These are phyloP conservation scores for Nemapogon koenigi DNA, from an alignment of 2,888 invertebrate genomes.

Conservation along the genomic window DNA sequence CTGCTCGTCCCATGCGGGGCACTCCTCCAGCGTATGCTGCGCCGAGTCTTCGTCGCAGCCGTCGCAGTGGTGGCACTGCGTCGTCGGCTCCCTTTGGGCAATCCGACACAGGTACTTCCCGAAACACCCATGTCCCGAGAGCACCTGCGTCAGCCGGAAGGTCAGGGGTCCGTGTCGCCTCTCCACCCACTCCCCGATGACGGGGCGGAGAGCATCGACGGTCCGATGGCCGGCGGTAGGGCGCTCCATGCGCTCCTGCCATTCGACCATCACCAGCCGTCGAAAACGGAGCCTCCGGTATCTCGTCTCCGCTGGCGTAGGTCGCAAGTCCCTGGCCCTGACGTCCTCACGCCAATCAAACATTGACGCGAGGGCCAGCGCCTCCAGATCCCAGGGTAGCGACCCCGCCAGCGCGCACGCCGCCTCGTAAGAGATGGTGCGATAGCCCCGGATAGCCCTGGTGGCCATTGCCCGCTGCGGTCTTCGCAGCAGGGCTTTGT, in stretches of 20 bases:
- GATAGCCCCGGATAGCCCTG: not conserved
- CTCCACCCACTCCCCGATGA: constrained; percentile 2
- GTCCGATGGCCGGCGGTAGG: constrained; percentile 4
- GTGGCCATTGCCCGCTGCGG: constrained; percentile 7
- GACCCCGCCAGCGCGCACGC: too few relatives aligned
- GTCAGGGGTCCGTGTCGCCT: constrained; percentile 3
- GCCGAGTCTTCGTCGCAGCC: constrained; percentile 6
- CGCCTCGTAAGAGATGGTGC: too few relatives aligned
- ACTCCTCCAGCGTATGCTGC: constrained; percentile 6
- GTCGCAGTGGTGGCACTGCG: constrained; percentile 20
- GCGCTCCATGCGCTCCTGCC: not conserved
- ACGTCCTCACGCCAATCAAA: too few relatives aligned
- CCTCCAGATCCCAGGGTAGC: too few relatives aligned
- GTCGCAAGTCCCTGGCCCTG: too few relatives aligned
- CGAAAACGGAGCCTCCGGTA: not conserved
- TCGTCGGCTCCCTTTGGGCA: constrained; percentile 20
- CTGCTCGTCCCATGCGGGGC: too few relatives aligned
- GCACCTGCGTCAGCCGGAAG: constrained; percentile 17
- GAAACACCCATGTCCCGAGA: constrained; percentile 20
- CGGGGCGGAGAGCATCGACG: not conserved
- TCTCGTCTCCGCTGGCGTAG: not conserved
- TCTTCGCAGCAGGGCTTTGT: constrained; percentile 6
- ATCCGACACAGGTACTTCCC: constrained; percentile 16
- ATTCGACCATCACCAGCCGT: not conserved
- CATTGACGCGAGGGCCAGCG: too few relatives aligned